phyloP scores from a whole-genome alignment of 2,797 vertebrate species.

The Ataeniobius toweri region DNA sequence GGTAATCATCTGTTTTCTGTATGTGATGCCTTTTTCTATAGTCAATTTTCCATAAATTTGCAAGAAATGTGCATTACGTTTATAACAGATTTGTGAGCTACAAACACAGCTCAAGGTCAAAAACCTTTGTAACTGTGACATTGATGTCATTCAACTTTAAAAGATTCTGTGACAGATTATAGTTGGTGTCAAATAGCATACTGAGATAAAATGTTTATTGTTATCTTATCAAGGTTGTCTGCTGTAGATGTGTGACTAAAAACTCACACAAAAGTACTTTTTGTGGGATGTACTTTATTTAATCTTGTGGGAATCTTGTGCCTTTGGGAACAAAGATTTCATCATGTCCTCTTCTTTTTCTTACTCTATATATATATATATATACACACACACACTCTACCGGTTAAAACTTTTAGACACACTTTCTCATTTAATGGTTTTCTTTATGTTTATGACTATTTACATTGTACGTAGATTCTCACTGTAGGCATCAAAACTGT shows the following conservation, averaged over 20 bases:
- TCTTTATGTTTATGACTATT: no score
- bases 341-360: neutral
- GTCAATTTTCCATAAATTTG: neutral
- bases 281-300: neutral
- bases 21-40: conserved; percentile 27
- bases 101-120: neutral
- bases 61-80: neutral
- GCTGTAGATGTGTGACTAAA: neutral
- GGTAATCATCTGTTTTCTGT: conserved; percentile 25
- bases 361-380: neutral
- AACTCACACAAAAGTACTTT: neutral
- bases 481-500: no score
- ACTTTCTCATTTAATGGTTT: no score
- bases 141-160: neutral
- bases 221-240: neutral
- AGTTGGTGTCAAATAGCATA: neutral
- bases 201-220: neutral
- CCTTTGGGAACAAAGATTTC: neutral
- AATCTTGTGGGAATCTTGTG: neutral
- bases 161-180: neutral
- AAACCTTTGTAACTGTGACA: neutral
- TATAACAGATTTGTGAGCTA: neutral
- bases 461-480: no score
- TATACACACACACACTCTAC: no score
- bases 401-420: no score